phyloP scores from a whole-genome alignment of 2,888 invertebrate species.

The Hirtodrosophila confusa region DNA sequence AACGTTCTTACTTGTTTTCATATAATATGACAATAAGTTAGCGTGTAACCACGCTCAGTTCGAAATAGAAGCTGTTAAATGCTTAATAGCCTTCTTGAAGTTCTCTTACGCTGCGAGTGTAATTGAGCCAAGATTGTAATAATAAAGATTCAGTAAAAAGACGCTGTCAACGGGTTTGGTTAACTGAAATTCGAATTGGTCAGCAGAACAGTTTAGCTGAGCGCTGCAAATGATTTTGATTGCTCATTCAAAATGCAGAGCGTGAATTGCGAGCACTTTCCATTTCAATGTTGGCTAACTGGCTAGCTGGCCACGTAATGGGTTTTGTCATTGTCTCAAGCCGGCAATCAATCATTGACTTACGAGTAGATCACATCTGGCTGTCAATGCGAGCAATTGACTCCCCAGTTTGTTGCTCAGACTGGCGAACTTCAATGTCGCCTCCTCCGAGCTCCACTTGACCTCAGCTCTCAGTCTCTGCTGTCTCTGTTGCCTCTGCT shows the following conservation, averaged over 20 bases:
- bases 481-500: too few relatives aligned
- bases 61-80: too few relatives aligned
- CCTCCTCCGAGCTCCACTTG: conserved; percentile 48
- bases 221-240: conserved; percentile 25
- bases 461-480: conserved; percentile 35
- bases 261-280: conserved; percentile 42
- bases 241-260: conserved; percentile 65
- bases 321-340: conserved; percentile 28
- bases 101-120: too few relatives aligned
- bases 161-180: too few relatives aligned
- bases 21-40: too few relatives aligned
- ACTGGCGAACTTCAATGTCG: conserved; percentile 63
- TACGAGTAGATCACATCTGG: conserved; percentile 43
- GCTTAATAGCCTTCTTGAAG: too few relatives aligned
- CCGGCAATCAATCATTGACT: conserved; percentile 28
- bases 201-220: conserved; percentile 29
- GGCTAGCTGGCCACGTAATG: conserved; percentile 36
- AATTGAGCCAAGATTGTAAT: too few relatives aligned
- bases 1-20: too few relatives aligned
- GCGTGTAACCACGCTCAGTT: too few relatives aligned
- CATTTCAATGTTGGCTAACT: conserved; percentile 21
- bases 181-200: too few relatives aligned
- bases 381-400: conserved; percentile 32
- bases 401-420: conserved; percentile 5
- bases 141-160: too few relatives aligned